Base-by-base conservation (phyloP, 1,140 invertebrate genomes). In the Telenomus remus region DNA sequence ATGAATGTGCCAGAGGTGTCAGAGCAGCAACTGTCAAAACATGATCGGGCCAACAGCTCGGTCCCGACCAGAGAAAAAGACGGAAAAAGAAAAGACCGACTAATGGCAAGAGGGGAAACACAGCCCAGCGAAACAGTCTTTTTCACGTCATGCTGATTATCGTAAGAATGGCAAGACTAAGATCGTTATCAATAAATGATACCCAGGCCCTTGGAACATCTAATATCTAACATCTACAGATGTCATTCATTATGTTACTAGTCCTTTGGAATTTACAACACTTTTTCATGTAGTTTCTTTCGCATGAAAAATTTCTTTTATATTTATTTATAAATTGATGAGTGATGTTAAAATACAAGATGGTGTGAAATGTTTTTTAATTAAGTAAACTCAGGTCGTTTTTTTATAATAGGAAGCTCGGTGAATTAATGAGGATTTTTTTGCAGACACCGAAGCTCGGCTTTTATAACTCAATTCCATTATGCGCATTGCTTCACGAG, bases 21-120 rank as follows among this genome's bases (percentile, higher is more conserved):
- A 81, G 83, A 88, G 86, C 85, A 83, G 85, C 87, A 87, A 88
- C 87, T 88, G 87, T 88, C 87, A 88, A 87, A 87, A 88, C 86
- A 88, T 80, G 80, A 80, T 56, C 82, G 59, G 53, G 33, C 64
- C 74, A 76, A 73, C 66, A 66, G 72, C 76, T 73, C 79, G 71
- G 50, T 43, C 47, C 39, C 49, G 63, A 56, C 39, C 13, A 54
- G 0, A 76, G 60, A 72, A 49, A 73, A 70, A n/a, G 66, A 72
- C 9, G 16, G 68, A 68, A 49, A 50, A 12, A 65, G 47, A 65
- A 61, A 55, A 68, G 46, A 69, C 46, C 33, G 54, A 27, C 34
- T 53, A 44, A 57, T 37, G 47, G 42, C 59, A 55, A 63, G 59
- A 69, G 50, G 56, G 56, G 54, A 53, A 48, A 50, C 56, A 49